Percentiles rank a stretch among this genome's conserved stretches.
Evolutionary conservation across 2,797 vertebrate genomes (phyloP).

Genomic region (Lutjanus campechanus): DNA sequence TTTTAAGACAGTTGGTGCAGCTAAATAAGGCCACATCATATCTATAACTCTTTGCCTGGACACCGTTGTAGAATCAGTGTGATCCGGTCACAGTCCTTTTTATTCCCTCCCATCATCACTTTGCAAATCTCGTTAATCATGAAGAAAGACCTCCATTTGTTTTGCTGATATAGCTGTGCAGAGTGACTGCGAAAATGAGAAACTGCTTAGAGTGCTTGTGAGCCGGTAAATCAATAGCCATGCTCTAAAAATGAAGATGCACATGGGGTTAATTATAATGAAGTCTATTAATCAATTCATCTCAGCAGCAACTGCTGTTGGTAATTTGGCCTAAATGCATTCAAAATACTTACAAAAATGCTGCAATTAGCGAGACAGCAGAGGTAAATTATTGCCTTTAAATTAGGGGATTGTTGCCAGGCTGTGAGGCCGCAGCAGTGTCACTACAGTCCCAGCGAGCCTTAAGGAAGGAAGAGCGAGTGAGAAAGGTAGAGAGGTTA

Average conservation of each 20-base stretch:
- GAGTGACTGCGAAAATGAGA: constrained; percentile 38
- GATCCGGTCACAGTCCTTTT: neutral
- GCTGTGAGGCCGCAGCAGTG: constrained; percentile 24
- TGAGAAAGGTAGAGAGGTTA: constrained; percentile 32
- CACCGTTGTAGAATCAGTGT: neutral
- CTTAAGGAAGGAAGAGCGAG: constrained; percentile 36
- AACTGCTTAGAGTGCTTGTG: constrained; percentile 22
- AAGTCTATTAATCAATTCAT: constrained; percentile 70
- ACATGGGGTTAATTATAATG: constrained; percentile 72
- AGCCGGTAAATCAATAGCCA: constrained; percentile 59
- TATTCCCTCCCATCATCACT: neutral
- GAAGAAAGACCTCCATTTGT: constrained; percentile 9
- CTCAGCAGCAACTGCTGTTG: constrained; percentile 54
- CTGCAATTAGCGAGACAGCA: constrained; percentile 56
- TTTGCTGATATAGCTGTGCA: constrained; percentile 25
- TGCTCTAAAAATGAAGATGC: constrained; percentile 66
- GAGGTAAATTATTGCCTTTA: constrained; percentile 49
- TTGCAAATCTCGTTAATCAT: constrained; percentile 1
- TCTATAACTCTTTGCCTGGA: neutral
- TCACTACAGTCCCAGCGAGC: constrained; percentile 25
- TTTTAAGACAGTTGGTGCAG: neutral
- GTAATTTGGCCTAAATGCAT: constrained; percentile 69
- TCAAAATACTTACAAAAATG: constrained; percentile 49
- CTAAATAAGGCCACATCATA: neutral
- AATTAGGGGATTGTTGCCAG: constrained; percentile 56